These are phyloP conservation scores for Epinephelus awoara DNA, from an alignment of 2,797 vertebrate species.

Conservation along the genomic window DNA sequence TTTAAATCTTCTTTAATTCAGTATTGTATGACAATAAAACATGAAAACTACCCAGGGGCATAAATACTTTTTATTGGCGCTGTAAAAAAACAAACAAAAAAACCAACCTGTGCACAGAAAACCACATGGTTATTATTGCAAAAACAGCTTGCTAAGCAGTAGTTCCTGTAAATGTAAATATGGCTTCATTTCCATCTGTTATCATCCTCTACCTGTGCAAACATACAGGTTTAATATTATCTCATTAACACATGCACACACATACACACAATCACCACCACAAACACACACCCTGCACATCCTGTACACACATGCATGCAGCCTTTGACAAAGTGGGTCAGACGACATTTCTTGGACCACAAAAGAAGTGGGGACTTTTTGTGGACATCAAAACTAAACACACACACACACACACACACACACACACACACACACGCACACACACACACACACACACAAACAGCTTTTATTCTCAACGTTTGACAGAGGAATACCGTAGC, in stretches of 20 bases:
- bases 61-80: neutral
- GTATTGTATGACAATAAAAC: neutral
- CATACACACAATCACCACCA: neutral
- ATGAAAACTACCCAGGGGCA: neutral
- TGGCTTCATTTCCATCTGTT: neutral
- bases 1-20: neutral
- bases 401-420: constrained; percentile 44
- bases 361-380: constrained; percentile 41
- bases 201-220: constrained; percentile 8
- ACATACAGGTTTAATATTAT: neutral
- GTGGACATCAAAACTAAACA: constrained; percentile 53
- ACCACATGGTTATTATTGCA: neutral
- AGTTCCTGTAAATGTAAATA: constrained; percentile 7
- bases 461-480: constrained; percentile 19
- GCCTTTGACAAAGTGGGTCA: constrained; percentile 49
- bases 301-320: constrained; percentile 29
- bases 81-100: neutral
- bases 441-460: constrained; percentile 18
- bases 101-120: neutral
- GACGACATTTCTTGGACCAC: constrained; percentile 23
- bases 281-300: neutral
- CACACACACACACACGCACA: constrained; percentile 14
- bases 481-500: constrained; percentile 27
- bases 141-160: neutral
- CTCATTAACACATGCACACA: neutral